phyloP scores from a whole-genome alignment of 2,888 invertebrate species.

The Calliphora vomitoria region DNA sequence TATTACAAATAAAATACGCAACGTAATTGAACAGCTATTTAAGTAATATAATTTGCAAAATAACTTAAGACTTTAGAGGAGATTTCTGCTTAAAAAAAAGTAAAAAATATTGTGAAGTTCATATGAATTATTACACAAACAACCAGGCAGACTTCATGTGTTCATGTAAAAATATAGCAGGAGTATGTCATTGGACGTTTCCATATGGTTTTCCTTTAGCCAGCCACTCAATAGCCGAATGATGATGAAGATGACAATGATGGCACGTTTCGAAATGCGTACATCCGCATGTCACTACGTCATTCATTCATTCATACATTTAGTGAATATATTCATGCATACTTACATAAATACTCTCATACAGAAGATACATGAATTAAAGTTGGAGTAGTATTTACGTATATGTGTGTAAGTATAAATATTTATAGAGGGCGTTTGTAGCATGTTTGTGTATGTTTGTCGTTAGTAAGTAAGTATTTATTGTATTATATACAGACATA shows the following conservation, averaged over 20 bases:
- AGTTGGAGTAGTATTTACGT: not conserved
- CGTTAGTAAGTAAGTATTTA: not conserved
- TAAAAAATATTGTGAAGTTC: not conserved
- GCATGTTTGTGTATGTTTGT: not conserved
- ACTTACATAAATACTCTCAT: not conserved
- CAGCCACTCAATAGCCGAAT: conserved; percentile 12
- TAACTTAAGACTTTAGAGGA: not conserved
- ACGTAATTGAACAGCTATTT: not conserved
- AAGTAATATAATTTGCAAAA: not conserved
- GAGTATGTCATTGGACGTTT: conserved; percentile 17
- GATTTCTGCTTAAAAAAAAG: not conserved
- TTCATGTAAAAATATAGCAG: not conserved
- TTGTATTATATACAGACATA: conserved; percentile 7
- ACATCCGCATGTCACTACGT: conserved; percentile 38
- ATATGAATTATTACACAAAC: not conserved
- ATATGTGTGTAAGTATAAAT: conserved; percentile 11
- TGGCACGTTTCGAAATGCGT: conserved; percentile 50
- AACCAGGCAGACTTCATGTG: not conserved
- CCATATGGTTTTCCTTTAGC: conserved; percentile 25
- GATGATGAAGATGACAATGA: conserved; percentile 18
- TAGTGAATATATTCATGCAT: not conserved
- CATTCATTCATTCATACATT: not conserved
- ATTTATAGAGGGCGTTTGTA: conserved; percentile 21
- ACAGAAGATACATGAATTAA: not conserved
- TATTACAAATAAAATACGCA: too few species aligned